Evolutionary conservation across 2,888 invertebrate species (phyloP).

Genomic region (Augochlorella aurata): DNA sequence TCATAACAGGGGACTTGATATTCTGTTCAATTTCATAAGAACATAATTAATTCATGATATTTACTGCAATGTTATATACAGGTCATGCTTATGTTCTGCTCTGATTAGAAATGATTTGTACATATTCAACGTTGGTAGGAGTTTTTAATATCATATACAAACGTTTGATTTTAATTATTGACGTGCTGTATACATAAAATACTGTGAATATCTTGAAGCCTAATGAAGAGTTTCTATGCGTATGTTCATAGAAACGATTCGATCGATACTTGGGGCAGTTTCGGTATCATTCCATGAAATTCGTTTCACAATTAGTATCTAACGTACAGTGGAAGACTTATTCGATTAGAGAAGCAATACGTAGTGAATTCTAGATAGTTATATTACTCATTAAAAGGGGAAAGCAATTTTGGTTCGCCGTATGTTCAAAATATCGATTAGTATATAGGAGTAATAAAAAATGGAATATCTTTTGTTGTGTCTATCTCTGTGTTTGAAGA

Average conservation of each 20-base stretch:
- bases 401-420: slow-evolving; percentile 24
- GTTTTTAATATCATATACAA: slow-evolving; percentile 25
- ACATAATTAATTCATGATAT: slow-evolving; percentile 11
- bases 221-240: slow-evolving; percentile 45
- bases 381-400: slow-evolving; percentile 29
- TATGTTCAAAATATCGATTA: not conserved
- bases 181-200: slow-evolving; percentile 18
- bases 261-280: slow-evolving; percentile 31
- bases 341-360: slow-evolving; percentile 64
- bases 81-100: slow-evolving; percentile 15
- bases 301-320: slow-evolving; percentile 32
- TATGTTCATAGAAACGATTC: slow-evolving; percentile 31
- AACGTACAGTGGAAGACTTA: slow-evolving; percentile 28
- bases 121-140: slow-evolving; percentile 30
- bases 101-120: slow-evolving; percentile 32
- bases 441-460: slow-evolving; percentile 4
- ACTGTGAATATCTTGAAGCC: slow-evolving; percentile 43
- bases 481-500: slow-evolving; percentile 39
- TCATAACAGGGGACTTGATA: slow-evolving; percentile 26
- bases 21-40: slow-evolving; percentile 2
- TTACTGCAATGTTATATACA: not conserved
- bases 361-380: slow-evolving; percentile 52
- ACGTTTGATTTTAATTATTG: slow-evolving; percentile 25
- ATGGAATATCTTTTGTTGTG: slow-evolving; percentile 17
- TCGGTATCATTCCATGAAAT: slow-evolving; percentile 40